These are phyloP conservation scores for Cantharis lateralis DNA, from an alignment of 2,888 invertebrate genomes.

Conservation along the genomic window DNA sequence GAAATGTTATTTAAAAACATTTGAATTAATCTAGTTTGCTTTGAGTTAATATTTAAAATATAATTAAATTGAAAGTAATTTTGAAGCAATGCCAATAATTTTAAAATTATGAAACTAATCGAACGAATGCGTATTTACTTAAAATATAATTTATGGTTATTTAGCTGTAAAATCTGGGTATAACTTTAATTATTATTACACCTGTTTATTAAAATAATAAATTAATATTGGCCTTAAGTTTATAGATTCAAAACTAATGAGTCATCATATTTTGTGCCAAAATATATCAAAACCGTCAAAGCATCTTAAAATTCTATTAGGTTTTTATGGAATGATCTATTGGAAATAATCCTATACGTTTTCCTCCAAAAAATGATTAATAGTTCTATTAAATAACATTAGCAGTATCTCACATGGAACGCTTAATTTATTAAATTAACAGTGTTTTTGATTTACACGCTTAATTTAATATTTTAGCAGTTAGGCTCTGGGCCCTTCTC, in stretches of 20 bases:
- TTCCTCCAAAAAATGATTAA: not conserved
- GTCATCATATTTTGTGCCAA: not conserved
- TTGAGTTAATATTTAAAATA: not conserved
- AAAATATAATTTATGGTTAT: not conserved
- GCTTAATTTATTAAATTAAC: not conserved
- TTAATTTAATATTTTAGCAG: not conserved
- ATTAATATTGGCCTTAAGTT: constrained; percentile 1
- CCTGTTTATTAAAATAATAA: constrained; percentile 10
- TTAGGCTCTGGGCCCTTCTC: not conserved
- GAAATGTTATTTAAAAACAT: not conserved
- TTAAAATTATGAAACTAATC: not conserved
- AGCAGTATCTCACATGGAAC: not conserved
- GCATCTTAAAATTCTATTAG: not conserved
- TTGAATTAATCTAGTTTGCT: not conserved
- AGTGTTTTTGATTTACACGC: not conserved
- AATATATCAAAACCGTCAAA: not conserved
- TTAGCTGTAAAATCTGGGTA: not conserved
- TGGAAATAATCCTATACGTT: not conserved
- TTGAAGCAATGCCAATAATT: not conserved
- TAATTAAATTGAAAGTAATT: not conserved
- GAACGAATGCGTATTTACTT: not conserved
- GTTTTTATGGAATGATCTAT: not conserved
- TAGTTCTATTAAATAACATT: not conserved
- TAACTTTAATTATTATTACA: not conserved
- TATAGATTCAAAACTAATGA: not conserved